These are phyloP conservation scores for Cataglyphis albicans DNA, from an alignment of 2,888 invertebrate species.

Conservation along the genomic window DNA sequence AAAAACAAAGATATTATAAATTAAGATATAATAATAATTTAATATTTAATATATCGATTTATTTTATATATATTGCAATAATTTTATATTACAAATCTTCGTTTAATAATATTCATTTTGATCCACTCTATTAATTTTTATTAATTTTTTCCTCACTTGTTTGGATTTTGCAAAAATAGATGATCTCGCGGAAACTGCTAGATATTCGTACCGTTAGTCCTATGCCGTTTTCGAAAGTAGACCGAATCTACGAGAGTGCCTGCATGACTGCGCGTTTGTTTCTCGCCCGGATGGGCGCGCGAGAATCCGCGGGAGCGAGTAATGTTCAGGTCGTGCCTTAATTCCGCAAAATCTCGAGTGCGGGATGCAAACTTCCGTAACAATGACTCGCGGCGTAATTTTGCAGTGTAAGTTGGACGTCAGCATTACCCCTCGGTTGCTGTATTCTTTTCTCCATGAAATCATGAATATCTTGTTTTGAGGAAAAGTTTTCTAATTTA, in stretches of 20 bases:
- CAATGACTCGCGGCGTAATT: constrained; percentile 42
- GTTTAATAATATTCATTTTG: not conserved
- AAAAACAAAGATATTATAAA: too few relatives aligned
- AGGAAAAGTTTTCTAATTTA: constrained; percentile 11
- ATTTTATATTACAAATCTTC: not conserved
- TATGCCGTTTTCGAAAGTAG: constrained; percentile 59
- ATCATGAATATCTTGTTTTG: not conserved
- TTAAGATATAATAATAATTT: not conserved
- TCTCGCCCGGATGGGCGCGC: constrained; percentile 33
- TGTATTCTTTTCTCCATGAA: not conserved
- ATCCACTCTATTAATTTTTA: not conserved
- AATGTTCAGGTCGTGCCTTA: constrained; percentile 54
- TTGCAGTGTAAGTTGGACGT: constrained; percentile 31
- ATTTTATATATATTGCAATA: not conserved
- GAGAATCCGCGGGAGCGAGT: constrained; percentile 45
- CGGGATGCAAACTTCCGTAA: constrained; percentile 37
- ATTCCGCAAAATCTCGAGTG: constrained; percentile 48
- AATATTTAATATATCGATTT: not conserved
- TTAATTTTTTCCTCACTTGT: not conserved
- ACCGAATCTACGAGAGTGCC: constrained; percentile 58
- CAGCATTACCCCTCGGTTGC: not conserved
- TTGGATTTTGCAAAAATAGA: not conserved
- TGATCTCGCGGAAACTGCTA: constrained; percentile 7
- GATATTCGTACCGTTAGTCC: constrained; percentile 57
- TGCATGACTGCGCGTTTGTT: constrained; percentile 25